Conservation (phyloP, 2,113 vertebrate genomes). For the Mesocricetus auratus region DNA sequence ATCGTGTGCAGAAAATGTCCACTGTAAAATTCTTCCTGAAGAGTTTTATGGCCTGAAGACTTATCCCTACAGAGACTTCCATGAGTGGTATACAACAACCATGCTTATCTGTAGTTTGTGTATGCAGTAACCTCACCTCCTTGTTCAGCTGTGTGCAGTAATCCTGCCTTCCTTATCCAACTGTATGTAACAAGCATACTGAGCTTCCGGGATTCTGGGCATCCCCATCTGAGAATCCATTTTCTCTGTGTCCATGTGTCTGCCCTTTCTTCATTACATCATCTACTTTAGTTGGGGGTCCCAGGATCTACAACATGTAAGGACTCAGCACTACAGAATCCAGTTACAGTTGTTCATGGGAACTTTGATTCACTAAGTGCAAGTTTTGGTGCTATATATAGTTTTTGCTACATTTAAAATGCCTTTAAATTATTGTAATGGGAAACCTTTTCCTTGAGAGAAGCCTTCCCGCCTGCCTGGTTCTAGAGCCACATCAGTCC, state of each 20-base stretch:
- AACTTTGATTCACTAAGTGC: neutral
- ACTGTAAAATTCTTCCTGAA: neutral
- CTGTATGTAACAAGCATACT: neutral
- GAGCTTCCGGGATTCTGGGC: neutral
- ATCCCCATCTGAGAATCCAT: neutral
- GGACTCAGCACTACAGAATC: neutral
- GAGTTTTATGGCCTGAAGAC: neutral
- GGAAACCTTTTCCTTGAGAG: no score
- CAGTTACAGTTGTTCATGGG: neutral
- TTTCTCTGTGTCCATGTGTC: neutral
- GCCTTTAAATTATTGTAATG: no score
- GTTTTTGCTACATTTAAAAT: slow-evolving; percentile 49
- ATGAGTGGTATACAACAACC: neutral
- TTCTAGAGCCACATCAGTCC: no score
- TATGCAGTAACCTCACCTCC: neutral
- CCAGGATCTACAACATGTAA: neutral
- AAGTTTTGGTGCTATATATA: neutral
- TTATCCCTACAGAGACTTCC: neutral
- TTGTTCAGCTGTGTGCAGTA: neutral
- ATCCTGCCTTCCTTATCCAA: neutral
- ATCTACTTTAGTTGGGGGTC: neutral
- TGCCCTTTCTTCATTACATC: neutral
- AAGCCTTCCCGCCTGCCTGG: no score
- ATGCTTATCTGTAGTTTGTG: neutral
- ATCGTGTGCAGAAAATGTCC: neutral